These are phyloP conservation scores for Bombus sibiricus DNA, from an alignment of 1,140 invertebrate species.

Conservation along the genomic window DNA sequence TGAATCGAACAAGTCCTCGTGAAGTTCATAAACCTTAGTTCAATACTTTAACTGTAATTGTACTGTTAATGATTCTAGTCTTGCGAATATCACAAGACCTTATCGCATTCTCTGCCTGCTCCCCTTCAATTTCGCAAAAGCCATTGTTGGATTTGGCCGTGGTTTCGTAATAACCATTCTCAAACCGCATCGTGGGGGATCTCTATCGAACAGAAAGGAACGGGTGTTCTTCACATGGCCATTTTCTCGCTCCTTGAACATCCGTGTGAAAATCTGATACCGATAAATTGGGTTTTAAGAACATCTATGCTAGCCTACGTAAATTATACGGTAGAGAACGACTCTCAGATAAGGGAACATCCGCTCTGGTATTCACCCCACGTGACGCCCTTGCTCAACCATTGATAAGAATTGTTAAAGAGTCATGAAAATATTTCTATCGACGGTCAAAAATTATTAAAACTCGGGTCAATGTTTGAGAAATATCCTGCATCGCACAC, in stretches of 20 bases:
- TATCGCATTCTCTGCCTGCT: not conserved
- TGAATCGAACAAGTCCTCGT: not conserved
- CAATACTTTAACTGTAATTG: not conserved
- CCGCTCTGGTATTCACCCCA: not conserved
- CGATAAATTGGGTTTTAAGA: conserved; percentile 16
- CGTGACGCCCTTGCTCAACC: too few species aligned
- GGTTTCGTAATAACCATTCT: conserved; percentile 6
- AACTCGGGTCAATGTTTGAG: too few species aligned
- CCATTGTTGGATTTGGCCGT: not conserved
- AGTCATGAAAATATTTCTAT: too few species aligned
- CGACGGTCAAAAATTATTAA: too few species aligned
- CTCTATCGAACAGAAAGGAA: not conserved
- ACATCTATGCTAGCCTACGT: not conserved
- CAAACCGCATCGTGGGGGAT: not conserved
- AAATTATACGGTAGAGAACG: conserved; percentile 13
- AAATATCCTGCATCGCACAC: too few species aligned
- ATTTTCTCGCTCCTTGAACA: conserved; percentile 2
- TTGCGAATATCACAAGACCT: not conserved
- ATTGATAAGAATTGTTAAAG: too few species aligned
- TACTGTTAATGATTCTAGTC: not conserved
- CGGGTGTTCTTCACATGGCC: conserved; percentile 5
- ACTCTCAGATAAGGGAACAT: not conserved
- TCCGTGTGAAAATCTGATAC: conserved; percentile 39
- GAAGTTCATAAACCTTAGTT: not conserved
- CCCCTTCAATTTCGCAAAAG: not conserved